These are phyloP conservation scores for Erpornis zantholeuca DNA, from an alignment of 2,113 vertebrate species.

Conservation along the genomic window DNA sequence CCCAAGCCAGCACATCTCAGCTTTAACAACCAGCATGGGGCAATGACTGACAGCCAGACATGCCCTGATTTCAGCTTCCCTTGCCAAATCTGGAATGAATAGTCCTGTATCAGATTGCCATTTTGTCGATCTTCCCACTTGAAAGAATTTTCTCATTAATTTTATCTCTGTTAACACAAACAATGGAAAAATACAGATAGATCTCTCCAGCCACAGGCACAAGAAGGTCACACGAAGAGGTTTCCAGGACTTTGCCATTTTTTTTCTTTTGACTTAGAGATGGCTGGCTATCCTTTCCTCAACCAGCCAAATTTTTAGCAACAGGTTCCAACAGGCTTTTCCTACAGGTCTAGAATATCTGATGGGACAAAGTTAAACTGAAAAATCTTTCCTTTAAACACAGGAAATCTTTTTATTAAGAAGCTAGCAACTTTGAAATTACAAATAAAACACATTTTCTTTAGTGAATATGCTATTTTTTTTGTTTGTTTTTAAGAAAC, in stretches of 20 bases:
- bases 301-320: not conserved
- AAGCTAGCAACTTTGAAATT: not conserved
- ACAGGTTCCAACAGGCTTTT: constrained; percentile 23
- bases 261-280: not conserved
- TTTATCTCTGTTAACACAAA: constrained; percentile 17
- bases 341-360: constrained; percentile 10
- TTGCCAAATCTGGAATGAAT: not conserved
- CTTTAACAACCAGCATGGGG: not conserved
- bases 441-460: not conserved
- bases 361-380: not conserved
- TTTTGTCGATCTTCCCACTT: not conserved
- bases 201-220: not conserved
- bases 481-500: not conserved
- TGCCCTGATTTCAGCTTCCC: not conserved
- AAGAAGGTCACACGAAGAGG: not conserved
- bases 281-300: not conserved
- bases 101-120: not conserved
- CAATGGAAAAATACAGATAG: constrained; percentile 37
- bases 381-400: not conserved
- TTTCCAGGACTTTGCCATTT: not conserved
- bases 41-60: not conserved
- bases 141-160: constrained; percentile 9
- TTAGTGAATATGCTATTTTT: not conserved
- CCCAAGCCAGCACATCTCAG: not conserved
- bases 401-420: not conserved